Evolutionary conservation across 2,888 invertebrate genomes (phyloP), one percentile per base, ranked within the genome.

Genomic region (Disparrhopalites patrizii): DNA sequence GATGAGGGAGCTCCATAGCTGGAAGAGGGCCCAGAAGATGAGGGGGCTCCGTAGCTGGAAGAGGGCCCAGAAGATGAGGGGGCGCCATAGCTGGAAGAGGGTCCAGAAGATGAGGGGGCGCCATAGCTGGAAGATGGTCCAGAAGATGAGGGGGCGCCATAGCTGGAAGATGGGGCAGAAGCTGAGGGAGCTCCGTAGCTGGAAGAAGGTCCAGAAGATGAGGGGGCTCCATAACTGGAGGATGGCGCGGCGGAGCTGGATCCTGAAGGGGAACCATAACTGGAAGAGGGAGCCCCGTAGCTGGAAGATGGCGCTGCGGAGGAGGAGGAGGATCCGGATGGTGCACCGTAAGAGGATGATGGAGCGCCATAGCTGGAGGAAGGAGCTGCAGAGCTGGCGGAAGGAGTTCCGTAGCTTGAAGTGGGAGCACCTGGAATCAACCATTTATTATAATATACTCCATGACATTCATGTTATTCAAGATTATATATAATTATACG

Each of bases 271-370:
- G 54, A 7, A 8, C 15, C 8, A 47, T 8, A 47, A n/a, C 43
- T 43, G 5, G 57, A 60, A 28, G 47, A 43, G 10, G 66, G 62
- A 31, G 55, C 61, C 13, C 66, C 66, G 43, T 61, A 66, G 33
- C 23, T 62, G 28, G 62, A 30, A 13, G 62, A 50, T 25, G 60
- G 60, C 2, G 47, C 23, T n/a, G n/a, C n/a, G n/a, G n/a, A n/a
- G n/a, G n/a, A n/a, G 23, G 61, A 30, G 28, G 61, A 15, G 13
- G 36, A n/a, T n/a, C n/a, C n/a, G n/a, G n/a, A n/a, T n/a, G n/a
- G n/a, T n/a, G n/a, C 30, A 33, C 36, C 33, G 23, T 30, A 56
- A 38, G 58, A 43, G 18, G 40, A 3, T 27, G 65, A 50, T 58
- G 65, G 65, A 4, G 65, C 65, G n/a, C 55, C 63, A 30, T 63